Evolutionary conservation across 2,888 invertebrate species (phyloP).

Genomic region (Cephus pulcher): DNA sequence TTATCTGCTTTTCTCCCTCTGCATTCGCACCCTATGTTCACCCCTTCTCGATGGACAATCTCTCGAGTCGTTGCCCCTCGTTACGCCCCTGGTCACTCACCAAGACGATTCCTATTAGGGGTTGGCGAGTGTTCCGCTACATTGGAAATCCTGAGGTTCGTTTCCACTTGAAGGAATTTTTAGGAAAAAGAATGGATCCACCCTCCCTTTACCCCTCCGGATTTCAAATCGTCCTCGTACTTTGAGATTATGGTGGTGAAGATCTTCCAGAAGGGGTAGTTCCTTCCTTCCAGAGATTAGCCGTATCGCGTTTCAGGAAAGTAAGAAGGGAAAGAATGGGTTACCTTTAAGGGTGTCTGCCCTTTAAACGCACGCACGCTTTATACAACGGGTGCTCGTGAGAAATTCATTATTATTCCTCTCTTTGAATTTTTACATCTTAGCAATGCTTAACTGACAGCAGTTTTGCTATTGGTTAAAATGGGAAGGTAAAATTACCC

Average conservation of each 20-base stretch:
- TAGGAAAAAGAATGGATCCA: background rate
- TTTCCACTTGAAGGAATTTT: background rate
- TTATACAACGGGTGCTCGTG: background rate
- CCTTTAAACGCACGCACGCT: background rate
- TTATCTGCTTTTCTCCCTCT: background rate
- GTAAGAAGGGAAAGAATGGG: background rate
- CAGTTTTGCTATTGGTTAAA: background rate
- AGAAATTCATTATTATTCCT: background rate
- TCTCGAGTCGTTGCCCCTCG: constrained; percentile 3
- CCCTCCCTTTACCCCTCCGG: background rate
- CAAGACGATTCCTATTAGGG: background rate
- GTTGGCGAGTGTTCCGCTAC: background rate
- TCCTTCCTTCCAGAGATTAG: background rate
- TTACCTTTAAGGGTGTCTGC: background rate
- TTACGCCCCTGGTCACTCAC: constrained; percentile 1
- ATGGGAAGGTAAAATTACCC: background rate
- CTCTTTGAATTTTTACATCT: background rate
- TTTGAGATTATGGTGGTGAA: background rate
- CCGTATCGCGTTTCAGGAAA: background rate
- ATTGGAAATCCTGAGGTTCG: background rate
- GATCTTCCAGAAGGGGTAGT: background rate
- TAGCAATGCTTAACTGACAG: background rate
- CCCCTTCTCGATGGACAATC: background rate
- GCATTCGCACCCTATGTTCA: background rate
- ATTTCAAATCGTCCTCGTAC: background rate